These are phyloP conservation scores for Morus bassanus DNA, from an alignment of 2,797 vertebrate species.

Conservation along the genomic window DNA sequence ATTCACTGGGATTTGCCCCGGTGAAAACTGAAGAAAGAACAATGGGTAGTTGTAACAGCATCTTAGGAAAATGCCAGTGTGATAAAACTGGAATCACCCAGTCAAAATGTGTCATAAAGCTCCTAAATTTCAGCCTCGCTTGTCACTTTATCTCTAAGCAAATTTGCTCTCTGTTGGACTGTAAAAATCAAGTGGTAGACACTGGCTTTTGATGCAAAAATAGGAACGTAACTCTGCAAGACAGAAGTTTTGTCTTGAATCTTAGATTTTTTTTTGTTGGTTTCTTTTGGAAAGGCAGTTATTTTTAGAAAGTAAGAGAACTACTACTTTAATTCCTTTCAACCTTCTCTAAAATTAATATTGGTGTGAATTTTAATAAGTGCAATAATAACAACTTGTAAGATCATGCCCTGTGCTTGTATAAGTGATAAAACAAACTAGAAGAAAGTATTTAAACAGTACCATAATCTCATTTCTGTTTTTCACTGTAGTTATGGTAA, in stretches of 20 bases:
- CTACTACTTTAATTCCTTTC: constrained; percentile 58
- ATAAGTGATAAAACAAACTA: not conserved
- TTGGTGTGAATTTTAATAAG: constrained; percentile 52
- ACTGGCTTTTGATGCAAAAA: constrained; percentile 15
- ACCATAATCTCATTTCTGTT: constrained; percentile 1
- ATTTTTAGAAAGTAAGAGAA: constrained; percentile 64
- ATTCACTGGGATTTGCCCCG: constrained; percentile 29
- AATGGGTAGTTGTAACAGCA: not conserved
- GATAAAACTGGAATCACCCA: constrained; percentile 53
- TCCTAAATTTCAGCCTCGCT: constrained; percentile 57
- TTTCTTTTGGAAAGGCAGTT: constrained; percentile 27
- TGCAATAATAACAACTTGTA: constrained; percentile 1
- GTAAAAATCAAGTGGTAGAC: constrained; percentile 56
- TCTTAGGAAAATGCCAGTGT: constrained; percentile 11
- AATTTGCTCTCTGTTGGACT: constrained; percentile 41
- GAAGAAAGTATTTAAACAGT: not conserved
- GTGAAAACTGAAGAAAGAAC: constrained; percentile 25
- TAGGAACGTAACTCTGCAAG: constrained; percentile 11
- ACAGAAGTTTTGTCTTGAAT: not conserved
- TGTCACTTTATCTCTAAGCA: constrained; percentile 47
- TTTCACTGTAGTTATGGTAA: not conserved
- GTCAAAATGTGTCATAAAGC: constrained; percentile 36
- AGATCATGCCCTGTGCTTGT: not conserved
- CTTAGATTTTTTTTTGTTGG: not conserved
- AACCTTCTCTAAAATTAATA: constrained; percentile 33